These are phyloP conservation scores for Perizoma affinitatum DNA, from an alignment of 2,888 invertebrate genomes.

Conservation along the genomic window DNA sequence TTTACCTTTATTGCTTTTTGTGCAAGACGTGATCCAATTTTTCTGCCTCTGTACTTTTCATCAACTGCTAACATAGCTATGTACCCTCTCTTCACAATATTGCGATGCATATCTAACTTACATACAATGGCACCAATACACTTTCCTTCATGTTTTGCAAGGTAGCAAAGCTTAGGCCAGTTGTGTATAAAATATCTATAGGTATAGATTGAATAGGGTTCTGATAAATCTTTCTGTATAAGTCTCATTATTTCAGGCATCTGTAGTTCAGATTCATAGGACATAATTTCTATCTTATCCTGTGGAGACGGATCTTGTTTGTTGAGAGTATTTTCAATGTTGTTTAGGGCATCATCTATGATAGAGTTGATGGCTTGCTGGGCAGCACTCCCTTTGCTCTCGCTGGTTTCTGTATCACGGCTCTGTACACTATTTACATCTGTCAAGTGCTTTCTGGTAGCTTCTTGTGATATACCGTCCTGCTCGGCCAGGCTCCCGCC, in stretches of 20 bases:
- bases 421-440: constrained; percentile 77
- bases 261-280: constrained; percentile 97
- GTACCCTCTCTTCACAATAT: constrained; percentile 96
- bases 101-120: constrained; percentile 96
- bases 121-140: constrained; percentile 99
- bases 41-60: constrained; percentile 95
- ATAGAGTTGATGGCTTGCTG: constrained; percentile 49
- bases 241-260: constrained; percentile 99
- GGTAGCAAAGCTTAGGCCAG: constrained; percentile 99
- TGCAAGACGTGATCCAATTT: constrained; percentile 94
- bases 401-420: constrained; percentile 55
- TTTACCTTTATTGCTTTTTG: constrained; percentile 89
- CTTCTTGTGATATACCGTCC: constrained; percentile 54
- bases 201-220: constrained; percentile 99
- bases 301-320: constrained; percentile 53
- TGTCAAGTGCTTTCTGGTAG: constrained; percentile 49
- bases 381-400: constrained; percentile 44
- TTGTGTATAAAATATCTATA: constrained; percentile 99
- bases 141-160: constrained; percentile 94
- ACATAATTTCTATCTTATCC: constrained; percentile 73
- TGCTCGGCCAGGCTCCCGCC: constrained; percentile 52
- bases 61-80: constrained; percentile 99
- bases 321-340: constrained; percentile 52
- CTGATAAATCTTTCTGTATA: constrained; percentile 99
- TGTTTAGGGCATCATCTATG: constrained; percentile 54